Percentiles rank a stretch among this genome's conserved stretches.
phyloP scores from a whole-genome alignment of 2,113 vertebrate genomes.

The Enhydra lutris region DNA sequence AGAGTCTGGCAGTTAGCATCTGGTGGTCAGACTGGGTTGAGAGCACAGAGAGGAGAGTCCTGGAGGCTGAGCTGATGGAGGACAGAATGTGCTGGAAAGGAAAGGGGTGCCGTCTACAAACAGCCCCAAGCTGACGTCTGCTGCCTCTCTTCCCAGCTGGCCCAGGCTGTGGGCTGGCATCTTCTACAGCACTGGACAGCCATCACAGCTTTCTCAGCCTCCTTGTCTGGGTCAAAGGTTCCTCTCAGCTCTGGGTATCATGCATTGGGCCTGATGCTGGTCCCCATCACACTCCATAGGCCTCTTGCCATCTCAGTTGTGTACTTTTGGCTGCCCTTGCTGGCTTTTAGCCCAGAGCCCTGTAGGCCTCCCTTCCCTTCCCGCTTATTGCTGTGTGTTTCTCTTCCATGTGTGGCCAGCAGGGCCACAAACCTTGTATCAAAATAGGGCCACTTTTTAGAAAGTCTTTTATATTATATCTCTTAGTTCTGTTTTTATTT shows the following conservation, averaged over 20 bases:
- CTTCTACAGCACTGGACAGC: accelerated
- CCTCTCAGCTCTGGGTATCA: background rate
- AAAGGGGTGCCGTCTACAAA: accelerated
- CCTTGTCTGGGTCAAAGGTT: background rate
- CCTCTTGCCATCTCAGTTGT: background rate
- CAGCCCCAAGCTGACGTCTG: accelerated
- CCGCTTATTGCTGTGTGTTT: background rate
- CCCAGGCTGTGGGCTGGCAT: background rate
- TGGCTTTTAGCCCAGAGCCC: background rate
- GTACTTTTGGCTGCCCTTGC: background rate
- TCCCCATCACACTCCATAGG: accelerated
- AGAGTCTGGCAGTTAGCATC: background rate
- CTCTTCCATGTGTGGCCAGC: background rate
- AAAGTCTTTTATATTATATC: background rate
- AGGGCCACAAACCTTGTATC: background rate
- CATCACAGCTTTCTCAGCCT: background rate
- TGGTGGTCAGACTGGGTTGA: background rate
- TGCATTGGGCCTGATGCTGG: accelerated
- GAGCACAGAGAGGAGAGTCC: background rate
- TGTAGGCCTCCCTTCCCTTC: background rate
- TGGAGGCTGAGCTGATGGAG: background rate
- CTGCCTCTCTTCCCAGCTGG: background rate
- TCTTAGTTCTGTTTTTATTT: background rate
- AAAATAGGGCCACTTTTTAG: background rate
- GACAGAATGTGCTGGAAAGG: background rate